Evolutionary conservation across 2,888 invertebrate species (phyloP).

Genomic region (Octonoba sinensis): DNA sequence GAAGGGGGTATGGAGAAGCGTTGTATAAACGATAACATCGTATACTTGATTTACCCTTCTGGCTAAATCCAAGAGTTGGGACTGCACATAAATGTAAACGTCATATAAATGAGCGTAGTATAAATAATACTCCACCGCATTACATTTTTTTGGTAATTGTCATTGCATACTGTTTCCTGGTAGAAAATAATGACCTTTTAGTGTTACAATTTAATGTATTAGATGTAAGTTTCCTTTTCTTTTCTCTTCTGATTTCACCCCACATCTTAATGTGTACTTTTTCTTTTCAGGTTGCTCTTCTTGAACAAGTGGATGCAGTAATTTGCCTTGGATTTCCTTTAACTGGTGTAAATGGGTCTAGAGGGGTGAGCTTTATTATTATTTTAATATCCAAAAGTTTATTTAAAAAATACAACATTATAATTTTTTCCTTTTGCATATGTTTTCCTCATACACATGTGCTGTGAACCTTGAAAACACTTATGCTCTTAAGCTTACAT

Average conservation of each 20-base stretch:
- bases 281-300: slow-evolving; percentile 76
- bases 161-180: too few relatives aligned
- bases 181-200: too few relatives aligned
- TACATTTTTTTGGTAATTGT: too few relatives aligned
- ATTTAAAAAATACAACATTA: not conserved
- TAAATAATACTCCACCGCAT: too few relatives aligned
- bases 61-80: too few relatives aligned
- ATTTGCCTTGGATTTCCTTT: slow-evolving; percentile 85
- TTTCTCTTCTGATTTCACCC: not conserved
- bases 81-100: too few relatives aligned
- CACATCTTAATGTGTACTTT: not conserved
- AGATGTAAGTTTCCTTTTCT: not conserved
- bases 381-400: not conserved
- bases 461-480: not conserved
- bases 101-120: too few relatives aligned
- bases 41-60: too few relatives aligned
- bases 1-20: too few relatives aligned
- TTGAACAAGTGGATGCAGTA: slow-evolving; percentile 81
- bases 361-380: slow-evolving; percentile 74
- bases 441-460: not conserved
- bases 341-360: slow-evolving; percentile 79
- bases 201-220: too few relatives aligned
- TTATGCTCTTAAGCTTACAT: too few relatives aligned
- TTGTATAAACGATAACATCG: too few relatives aligned
- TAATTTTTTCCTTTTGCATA: slow-evolving; percentile 7